phyloP scores from a whole-genome alignment of 2,797 vertebrate genomes.

The Xenopus petersii region DNA sequence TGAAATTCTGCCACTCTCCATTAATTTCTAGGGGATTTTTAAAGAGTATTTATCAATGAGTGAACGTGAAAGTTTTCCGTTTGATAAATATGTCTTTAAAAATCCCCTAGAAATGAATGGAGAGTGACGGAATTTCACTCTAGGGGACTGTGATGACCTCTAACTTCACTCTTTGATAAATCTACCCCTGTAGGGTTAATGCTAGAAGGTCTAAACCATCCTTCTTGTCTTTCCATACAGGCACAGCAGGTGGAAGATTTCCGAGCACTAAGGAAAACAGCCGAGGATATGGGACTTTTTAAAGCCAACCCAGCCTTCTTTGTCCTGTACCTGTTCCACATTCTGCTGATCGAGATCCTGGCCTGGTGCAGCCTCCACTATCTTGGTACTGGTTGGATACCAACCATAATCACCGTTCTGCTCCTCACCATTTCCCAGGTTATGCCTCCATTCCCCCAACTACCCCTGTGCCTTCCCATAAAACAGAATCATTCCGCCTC shows the following conservation, averaged over 20 bases:
- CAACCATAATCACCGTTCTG: conserved; percentile 71
- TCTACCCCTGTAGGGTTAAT: not conserved
- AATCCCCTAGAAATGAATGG: too few species aligned
- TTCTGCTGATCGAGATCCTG: conserved; percentile 80
- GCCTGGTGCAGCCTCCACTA: conserved; percentile 74
- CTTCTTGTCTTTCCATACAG: conserved; percentile 57
- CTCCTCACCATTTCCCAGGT: conserved; percentile 85
- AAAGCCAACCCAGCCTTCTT: conserved; percentile 77
- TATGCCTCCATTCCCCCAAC: conserved; percentile 20
- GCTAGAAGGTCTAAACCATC: not conserved
- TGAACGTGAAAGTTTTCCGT: too few species aligned
- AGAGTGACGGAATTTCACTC: not conserved
- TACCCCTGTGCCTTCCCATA: too few species aligned
- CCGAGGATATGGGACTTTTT: conserved; percentile 79
- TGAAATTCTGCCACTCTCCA: too few species aligned
- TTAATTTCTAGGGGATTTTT: too few species aligned
- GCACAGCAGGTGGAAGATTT: conserved; percentile 79
- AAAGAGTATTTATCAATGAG: too few species aligned
- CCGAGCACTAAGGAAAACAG: conserved; percentile 68
- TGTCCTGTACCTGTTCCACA: conserved; percentile 78
- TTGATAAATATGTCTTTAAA: too few species aligned
- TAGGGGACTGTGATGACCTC: too few species aligned
- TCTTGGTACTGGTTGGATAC: conserved; percentile 82
- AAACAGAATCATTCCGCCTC: too few species aligned
- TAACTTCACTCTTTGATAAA: too few species aligned